These are phyloP conservation scores for Colaptes auratus DNA, from an alignment of 2,113 vertebrate genomes.

Conservation along the genomic window DNA sequence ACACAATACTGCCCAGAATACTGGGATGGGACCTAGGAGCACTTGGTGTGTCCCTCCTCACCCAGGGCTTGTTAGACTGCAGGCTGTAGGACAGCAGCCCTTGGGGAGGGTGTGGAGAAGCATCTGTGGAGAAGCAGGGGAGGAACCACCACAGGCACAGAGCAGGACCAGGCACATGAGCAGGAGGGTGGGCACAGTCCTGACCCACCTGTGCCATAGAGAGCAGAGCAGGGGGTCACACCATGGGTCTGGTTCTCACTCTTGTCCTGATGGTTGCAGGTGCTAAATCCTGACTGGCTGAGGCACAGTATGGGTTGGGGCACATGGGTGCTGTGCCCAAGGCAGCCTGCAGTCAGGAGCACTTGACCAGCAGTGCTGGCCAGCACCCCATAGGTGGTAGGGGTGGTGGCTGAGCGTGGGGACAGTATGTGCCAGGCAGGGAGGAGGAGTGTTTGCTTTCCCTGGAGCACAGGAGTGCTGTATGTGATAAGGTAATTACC, in stretches of 20 bases:
- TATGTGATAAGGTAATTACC: background rate
- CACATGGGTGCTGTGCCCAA: rapidly evolving
- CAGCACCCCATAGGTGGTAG: rapidly evolving
- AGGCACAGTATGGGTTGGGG: rapidly evolving
- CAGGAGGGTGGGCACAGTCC: background rate
- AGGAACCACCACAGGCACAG: too few species aligned
- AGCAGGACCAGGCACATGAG: rapidly evolving
- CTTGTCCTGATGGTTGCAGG: rapidly evolving
- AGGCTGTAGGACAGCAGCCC: background rate
- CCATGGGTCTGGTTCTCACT: background rate
- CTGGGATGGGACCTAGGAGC: background rate
- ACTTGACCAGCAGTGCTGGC: rapidly evolving
- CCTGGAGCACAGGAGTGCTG: background rate
- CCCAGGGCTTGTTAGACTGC: rapidly evolving
- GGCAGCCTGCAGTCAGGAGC: background rate
- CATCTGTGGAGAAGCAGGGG: background rate
- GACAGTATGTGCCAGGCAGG: background rate
- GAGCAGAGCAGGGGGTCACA: background rate
- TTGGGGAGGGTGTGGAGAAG: background rate
- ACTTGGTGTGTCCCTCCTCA: background rate
- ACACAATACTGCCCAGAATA: rapidly evolving
- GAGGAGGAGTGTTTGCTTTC: background rate
- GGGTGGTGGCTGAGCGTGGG: rapidly evolving
- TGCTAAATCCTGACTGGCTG: background rate
- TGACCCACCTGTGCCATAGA: rapidly evolving